Evolutionary conservation across 2,888 invertebrate genomes (phyloP).

Genomic region (Hydraecia micacea): DNA sequence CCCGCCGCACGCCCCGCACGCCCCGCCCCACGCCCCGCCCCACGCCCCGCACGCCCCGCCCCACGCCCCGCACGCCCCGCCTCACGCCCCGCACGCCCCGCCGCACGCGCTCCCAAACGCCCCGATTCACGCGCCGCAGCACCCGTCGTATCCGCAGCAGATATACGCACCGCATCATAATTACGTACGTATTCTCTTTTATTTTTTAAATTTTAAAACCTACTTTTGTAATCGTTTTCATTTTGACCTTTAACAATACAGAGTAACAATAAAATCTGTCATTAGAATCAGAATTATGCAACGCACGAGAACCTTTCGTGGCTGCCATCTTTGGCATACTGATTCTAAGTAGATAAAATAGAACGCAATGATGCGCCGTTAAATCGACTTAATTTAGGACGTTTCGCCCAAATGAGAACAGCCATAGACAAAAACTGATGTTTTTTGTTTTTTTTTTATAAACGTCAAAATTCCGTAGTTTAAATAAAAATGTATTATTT

Average conservation of each 20-base stretch:
- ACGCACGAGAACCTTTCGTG: not conserved
- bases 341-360: not conserved
- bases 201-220: not conserved
- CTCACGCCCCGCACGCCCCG: conserved; percentile 38
- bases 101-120: conserved; percentile 24
- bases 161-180: conserved; percentile 84
- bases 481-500: too few species aligned
- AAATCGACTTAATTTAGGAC: not conserved
- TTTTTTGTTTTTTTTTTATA: not conserved
- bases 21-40: conserved; percentile 37
- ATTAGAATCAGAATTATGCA: not conserved
- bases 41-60: conserved; percentile 46
- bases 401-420: not conserved
- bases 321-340: not conserved
- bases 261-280: not conserved
- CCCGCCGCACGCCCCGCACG: conserved; percentile 4
- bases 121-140: conserved; percentile 63
- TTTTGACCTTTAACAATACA: too few species aligned
- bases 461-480: not conserved
- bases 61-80: conserved; percentile 53
- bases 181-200: conserved; percentile 75
- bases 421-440: not conserved
- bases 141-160: conserved; percentile 78
- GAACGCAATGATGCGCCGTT: not conserved
- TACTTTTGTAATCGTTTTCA: not conserved